A percentile compares a stretch with the other conserved stretches of the same genome.
Evolutionary conservation across 2,113 vertebrate species (phyloP).

Genomic region (Cisticola juncidis): DNA sequence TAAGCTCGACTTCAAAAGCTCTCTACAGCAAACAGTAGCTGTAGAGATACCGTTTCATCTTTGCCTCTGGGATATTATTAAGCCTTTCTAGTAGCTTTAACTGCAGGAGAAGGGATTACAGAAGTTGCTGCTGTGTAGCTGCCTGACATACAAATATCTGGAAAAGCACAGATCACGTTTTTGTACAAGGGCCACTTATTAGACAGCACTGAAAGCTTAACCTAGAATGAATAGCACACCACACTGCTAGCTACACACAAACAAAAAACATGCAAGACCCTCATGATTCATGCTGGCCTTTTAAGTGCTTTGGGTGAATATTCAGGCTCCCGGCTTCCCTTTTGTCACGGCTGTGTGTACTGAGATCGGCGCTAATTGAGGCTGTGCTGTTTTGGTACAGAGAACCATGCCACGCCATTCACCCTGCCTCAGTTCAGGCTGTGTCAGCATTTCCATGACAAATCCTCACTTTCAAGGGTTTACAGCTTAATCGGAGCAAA

Average conservation of each 20-base stretch:
- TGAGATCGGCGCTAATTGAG: neutral
- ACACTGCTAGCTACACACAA: slow-evolving; percentile 37
- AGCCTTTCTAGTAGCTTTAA: slow-evolving; percentile 91
- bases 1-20: slow-evolving; percentile 94
- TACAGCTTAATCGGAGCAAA: slow-evolving; percentile 44
- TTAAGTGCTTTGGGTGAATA: slow-evolving; percentile 47
- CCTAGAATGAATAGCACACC: slow-evolving; percentile 68
- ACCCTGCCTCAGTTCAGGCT: neutral
- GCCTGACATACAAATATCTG: slow-evolving; percentile 80
- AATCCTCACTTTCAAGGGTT: slow-evolving; percentile 51
- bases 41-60: slow-evolving; percentile 94
- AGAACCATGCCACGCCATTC: neutral
- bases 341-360: slow-evolving; percentile 37
- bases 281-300: slow-evolving; percentile 52
- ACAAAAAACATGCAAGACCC: slow-evolving; percentile 46
- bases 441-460: slow-evolving; percentile 61
- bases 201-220: slow-evolving; percentile 69
- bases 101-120: slow-evolving; percentile 87
- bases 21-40: slow-evolving; percentile 93
- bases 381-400: neutral
- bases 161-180: slow-evolving; percentile 74
- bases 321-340: neutral
- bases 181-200: slow-evolving; percentile 73
- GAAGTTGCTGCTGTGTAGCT: slow-evolving; percentile 83
- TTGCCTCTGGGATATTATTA: slow-evolving; percentile 98